These are phyloP conservation scores for Eulithis testata DNA, from an alignment of 2,888 invertebrate species.

Conservation along the genomic window DNA sequence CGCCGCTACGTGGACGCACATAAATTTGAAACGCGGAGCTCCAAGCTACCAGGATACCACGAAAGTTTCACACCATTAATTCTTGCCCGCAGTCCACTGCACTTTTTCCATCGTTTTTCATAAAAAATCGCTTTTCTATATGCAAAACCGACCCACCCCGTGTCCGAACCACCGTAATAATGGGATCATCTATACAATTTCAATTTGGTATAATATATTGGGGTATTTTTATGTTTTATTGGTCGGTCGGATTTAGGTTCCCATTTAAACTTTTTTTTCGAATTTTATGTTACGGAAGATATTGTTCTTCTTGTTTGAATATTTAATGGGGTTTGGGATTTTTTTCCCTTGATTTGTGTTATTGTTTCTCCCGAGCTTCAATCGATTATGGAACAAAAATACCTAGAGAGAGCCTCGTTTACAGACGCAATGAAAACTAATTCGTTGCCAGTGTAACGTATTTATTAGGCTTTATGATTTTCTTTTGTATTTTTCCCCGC, in stretches of 20 bases:
- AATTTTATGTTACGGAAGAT: conserved; percentile 81
- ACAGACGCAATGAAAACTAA: conserved; percentile 16
- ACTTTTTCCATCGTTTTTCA: conserved; percentile 62
- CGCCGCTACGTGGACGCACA: conserved; percentile 62
- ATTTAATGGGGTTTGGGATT: conserved; percentile 45
- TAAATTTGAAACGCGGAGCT: conserved; percentile 63
- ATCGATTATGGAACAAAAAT: conserved; percentile 22
- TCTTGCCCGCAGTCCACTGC: conserved; percentile 75
- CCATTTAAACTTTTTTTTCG: conserved; percentile 79
- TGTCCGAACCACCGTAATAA: conserved; percentile 68
- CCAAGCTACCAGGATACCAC: conserved; percentile 46
- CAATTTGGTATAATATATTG: conserved; percentile 73
- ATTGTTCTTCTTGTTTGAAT: conserved; percentile 59
- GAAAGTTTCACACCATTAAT: conserved; percentile 80
- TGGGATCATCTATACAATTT: conserved; percentile 74
- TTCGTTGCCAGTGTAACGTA: conserved; percentile 18
- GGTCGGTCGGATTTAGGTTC: conserved; percentile 71
- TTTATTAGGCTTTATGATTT: conserved; percentile 28
- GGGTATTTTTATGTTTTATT: conserved; percentile 78
- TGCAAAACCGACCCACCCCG: conserved; percentile 62
- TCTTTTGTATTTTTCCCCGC: conserved; percentile 32
- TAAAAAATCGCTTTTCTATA: conserved; percentile 69
- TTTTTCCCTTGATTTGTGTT: conserved; percentile 48
- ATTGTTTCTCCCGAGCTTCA: conserved; percentile 44
- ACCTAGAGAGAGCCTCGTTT: background rate